phyloP scores from a whole-genome alignment of 2,113 vertebrate species.

The Panthera leo region DNA sequence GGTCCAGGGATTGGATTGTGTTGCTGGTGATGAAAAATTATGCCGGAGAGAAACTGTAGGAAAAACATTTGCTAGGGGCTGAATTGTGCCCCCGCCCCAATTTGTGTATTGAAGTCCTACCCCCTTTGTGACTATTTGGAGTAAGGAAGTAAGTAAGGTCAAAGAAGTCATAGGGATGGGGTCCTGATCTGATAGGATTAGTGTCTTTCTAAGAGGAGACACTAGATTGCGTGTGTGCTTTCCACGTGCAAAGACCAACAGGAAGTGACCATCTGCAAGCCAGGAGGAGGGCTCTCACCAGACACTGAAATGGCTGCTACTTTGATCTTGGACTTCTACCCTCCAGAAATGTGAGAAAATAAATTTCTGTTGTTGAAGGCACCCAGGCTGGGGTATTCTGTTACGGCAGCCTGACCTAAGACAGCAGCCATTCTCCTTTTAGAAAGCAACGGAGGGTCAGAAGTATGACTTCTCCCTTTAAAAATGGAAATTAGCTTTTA shows the following conservation, averaged over 20 bases:
- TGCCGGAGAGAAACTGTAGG: background rate
- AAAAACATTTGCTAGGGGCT: background rate
- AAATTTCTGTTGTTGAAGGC: background rate
- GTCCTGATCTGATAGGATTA: background rate
- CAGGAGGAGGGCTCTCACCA: background rate
- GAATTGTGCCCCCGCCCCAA: background rate
- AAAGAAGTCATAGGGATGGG: background rate
- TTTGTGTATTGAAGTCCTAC: background rate
- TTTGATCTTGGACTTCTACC: background rate
- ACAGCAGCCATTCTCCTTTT: background rate
- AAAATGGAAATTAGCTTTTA: conserved; percentile 56
- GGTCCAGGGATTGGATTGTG: background rate
- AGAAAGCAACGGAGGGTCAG: background rate
- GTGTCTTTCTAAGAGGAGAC: background rate
- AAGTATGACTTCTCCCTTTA: conserved; percentile 54
- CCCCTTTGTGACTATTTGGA: background rate
- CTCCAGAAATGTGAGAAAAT: background rate
- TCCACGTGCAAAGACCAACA: background rate
- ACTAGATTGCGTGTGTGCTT: background rate
- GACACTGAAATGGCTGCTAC: background rate
- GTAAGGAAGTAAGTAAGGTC: background rate
- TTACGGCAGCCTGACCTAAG: background rate
- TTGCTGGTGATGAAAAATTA: background rate
- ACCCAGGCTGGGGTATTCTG: background rate
- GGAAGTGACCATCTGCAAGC: background rate